Evolutionary conservation across 2,797 vertebrate genomes (phyloP).

Genomic region (Balearica regulorum): DNA sequence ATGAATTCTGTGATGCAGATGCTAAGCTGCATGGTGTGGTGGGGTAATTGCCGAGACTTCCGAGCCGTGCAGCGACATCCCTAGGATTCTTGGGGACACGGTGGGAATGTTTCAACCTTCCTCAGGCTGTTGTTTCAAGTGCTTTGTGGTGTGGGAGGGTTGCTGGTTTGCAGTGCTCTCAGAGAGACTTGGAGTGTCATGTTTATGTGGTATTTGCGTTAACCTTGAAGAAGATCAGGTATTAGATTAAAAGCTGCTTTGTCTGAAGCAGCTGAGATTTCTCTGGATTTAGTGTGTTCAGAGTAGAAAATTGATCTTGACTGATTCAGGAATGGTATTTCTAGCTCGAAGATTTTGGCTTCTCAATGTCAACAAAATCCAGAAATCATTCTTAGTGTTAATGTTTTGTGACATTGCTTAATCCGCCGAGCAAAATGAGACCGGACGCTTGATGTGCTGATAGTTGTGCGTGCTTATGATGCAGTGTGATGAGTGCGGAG

Average conservation of each 20-base stretch:
- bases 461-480: neutral
- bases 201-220: neutral
- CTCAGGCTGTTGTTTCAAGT: neutral
- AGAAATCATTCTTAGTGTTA: neutral
- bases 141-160: neutral
- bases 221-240: neutral
- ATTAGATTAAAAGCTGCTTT: neutral
- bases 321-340: neutral
- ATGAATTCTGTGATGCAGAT: neutral
- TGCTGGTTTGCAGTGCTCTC: neutral
- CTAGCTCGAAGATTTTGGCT: neutral
- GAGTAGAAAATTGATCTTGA: neutral
- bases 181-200: neutral
- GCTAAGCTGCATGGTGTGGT: neutral
- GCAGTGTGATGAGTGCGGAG: neutral
- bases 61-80: fast-evolving
- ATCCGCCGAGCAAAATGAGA: neutral
- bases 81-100: fast-evolving
- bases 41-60: neutral
- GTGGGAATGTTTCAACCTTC: neutral
- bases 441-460: neutral
- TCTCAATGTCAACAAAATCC: neutral
- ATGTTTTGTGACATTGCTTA: neutral
- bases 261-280: neutral
- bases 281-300: neutral